Percentiles rank a stretch among this genome's conserved stretches.
phyloP scores from a whole-genome alignment of 2,797 vertebrate species.

The Vespertilio murinus region DNA sequence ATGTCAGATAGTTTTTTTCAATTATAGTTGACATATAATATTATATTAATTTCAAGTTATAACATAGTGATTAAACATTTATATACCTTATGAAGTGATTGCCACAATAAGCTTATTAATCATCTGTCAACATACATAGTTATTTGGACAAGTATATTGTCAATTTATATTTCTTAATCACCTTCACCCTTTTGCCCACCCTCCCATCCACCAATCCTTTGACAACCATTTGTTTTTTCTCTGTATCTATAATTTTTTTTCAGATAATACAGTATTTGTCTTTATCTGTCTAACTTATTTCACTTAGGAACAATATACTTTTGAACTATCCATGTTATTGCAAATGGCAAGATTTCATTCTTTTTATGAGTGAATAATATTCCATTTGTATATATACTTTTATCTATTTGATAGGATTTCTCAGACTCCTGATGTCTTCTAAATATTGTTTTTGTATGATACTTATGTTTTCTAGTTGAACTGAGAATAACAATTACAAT shows the following conservation, averaged over 20 bases:
- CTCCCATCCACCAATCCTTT: neutral
- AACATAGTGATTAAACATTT: neutral
- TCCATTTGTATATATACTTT: neutral
- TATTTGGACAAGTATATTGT: neutral
- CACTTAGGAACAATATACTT: neutral
- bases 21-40: neutral
- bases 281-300: neutral
- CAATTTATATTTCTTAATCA: neutral
- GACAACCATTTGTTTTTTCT: neutral
- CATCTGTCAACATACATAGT: neutral
- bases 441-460: neutral
- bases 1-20: neutral
- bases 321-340: neutral
- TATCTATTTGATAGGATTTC: neutral
- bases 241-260: neutral
- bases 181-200: neutral
- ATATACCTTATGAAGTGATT: neutral
- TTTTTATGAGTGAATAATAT: neutral
- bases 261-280: neutral
- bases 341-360: neutral
- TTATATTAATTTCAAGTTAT: neutral
- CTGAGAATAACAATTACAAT: neutral
- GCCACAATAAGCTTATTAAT: neutral
- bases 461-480: neutral
- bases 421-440: neutral